Conservation (phyloP, 2,797 vertebrate genomes). For the Diplodus puntazzo region DNA sequence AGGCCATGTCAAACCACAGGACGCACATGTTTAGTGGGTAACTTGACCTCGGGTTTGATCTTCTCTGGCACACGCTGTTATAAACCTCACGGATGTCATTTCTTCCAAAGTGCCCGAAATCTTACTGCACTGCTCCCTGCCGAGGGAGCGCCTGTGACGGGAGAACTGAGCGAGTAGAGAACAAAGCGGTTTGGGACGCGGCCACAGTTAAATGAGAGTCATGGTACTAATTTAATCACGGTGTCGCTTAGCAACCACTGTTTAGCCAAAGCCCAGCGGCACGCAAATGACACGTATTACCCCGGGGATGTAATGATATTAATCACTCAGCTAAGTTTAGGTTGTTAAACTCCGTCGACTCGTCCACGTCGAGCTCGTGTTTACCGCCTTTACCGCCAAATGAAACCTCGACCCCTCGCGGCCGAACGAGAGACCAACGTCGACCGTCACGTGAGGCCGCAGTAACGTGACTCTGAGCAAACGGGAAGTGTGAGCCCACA, state of each 20-base stretch:
- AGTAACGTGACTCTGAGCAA: conserved; percentile 77
- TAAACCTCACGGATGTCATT: background rate
- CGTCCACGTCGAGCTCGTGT: accelerated
- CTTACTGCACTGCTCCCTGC: background rate
- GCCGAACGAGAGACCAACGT: background rate
- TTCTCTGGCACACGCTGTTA: no score
- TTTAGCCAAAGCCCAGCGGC: background rate
- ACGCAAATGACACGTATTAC: background rate
- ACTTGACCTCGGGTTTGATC: background rate
- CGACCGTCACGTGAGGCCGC: conserved; percentile 69
- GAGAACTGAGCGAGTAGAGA: background rate
- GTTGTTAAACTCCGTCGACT: background rate
- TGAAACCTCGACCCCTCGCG: conserved; percentile 37
- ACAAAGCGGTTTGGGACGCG: no score
- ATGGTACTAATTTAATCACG: conserved; percentile 4
- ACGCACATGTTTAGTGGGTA: background rate
- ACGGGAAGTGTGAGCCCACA: conserved; percentile 70
- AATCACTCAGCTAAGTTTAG: background rate
- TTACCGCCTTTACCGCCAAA: conserved; percentile 1
- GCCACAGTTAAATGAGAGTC: background rate
- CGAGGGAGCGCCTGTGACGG: no score
- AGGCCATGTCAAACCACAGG: background rate
- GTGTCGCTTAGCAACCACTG: background rate
- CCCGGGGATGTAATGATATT: background rate
- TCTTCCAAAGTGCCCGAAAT: background rate